Percentiles rank a stretch among this genome's conserved stretches.
phyloP scores from a whole-genome alignment of 2,888 invertebrate species.

The Camptogramma bilineatum region DNA sequence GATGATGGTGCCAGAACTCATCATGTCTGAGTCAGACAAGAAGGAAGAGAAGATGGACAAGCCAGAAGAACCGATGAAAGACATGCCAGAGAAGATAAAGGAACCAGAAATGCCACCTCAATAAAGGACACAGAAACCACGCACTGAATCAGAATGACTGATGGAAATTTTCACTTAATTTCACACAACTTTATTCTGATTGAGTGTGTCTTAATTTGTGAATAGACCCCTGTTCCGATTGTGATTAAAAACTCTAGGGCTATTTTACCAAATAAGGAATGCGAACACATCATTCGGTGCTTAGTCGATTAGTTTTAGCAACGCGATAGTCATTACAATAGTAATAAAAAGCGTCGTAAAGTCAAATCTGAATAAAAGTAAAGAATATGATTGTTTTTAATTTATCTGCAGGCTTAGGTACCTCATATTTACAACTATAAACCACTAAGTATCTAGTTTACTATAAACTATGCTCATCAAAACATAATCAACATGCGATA shows the following conservation, averaged over 20 bases:
- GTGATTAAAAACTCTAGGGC: slow-evolving; percentile 57
- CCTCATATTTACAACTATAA: neutral
- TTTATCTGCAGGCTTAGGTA: slow-evolving; percentile 19
- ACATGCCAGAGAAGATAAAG: slow-evolving; percentile 37
- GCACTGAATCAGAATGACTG: slow-evolving; percentile 31
- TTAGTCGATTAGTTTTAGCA: slow-evolving; percentile 57
- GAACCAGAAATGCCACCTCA: slow-evolving; percentile 45
- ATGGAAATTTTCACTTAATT: neutral
- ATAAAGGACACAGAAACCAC: slow-evolving; percentile 26
- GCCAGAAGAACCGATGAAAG: slow-evolving; percentile 46
- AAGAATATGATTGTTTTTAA: slow-evolving; percentile 38
- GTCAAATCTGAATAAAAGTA: slow-evolving; percentile 64
- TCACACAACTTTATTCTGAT: slow-evolving; percentile 28
- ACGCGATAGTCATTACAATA: slow-evolving; percentile 64
- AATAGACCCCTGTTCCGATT: slow-evolving; percentile 40
- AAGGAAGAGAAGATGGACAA: slow-evolving; percentile 59
- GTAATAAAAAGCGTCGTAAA: slow-evolving; percentile 56
- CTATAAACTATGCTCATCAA: neutral
- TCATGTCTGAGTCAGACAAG: slow-evolving; percentile 72
- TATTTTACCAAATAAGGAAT: slow-evolving; percentile 78
- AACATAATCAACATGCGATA: neutral
- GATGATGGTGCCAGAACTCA: slow-evolving; percentile 75
- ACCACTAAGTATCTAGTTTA: no score
- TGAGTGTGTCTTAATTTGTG: slow-evolving; percentile 35
- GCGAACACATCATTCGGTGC: slow-evolving; percentile 48